Evolutionary conservation across 2,888 invertebrate genomes (phyloP), one percentile per base, ranked within the genome.

Genomic region (Desoria tigrina): DNA sequence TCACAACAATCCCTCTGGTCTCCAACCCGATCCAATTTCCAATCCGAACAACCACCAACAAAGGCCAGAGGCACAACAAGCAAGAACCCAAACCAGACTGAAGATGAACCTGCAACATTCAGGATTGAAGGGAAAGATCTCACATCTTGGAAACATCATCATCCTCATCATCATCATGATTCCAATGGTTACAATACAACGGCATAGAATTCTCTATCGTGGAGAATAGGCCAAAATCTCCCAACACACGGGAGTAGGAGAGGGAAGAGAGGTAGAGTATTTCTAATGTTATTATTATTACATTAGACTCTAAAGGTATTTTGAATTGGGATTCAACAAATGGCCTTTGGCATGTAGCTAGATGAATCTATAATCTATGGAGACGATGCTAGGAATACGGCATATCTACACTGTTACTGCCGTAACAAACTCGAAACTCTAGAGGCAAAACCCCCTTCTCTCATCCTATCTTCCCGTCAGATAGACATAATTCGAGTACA

Each of bases 21-120:
- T 11, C 4, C 32, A 32, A 32, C 6, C 32, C 32, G 11, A 32
- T 32, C 32, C 32, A 32, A 32, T 32, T 7, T 32, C 32, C 32
- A 32, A 32, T 32, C 32, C 27, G 28, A 6, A 27, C 3, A n/a
- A 28, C 45, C 45, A 45, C 16, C 45, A 45, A 45, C 45, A 45
- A 45, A 18, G 45, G 27, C 51, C 51, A 51, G 9, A 45, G 21
- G 45, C 45, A 45, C 21, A 16, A 16, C 45, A 45, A 18, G n/a
- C 55, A 55, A 55, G 55, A 55, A 55, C 27, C 55, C 21, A 26
- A 28, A 28, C 28, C 55, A 55, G 55, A 55, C 55, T 55, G 55
- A 55, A 45, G 45, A 18, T 51, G 55, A 55, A 55, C 51, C 24
- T 51, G 51, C 51, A 23, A 51, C 51, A 51, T 51, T 26, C 21